Conservation (phyloP, 2,113 vertebrate species). For the Anser brachyrhynchus region DNA sequence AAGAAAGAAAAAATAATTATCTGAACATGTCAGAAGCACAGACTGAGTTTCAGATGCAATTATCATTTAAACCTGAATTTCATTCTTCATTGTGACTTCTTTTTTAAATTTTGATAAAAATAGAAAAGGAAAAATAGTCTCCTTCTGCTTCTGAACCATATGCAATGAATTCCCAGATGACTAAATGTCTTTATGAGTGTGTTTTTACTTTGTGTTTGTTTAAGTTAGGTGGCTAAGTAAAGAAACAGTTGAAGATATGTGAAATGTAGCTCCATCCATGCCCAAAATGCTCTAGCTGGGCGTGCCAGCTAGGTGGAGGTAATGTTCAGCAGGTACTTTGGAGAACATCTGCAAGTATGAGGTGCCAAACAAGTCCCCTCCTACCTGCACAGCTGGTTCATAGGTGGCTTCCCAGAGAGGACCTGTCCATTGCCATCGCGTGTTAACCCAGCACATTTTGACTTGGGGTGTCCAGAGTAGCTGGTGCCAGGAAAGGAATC, state of each 20-base stretch:
- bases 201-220: neutral
- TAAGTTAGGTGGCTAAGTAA: neutral
- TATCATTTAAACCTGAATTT: neutral
- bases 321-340: neutral
- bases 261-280: neutral
- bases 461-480: neutral
- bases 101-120: neutral
- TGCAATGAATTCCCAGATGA: neutral
- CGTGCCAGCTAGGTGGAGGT: neutral
- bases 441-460: neutral
- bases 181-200: neutral
- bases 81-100: neutral
- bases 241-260: fast-evolving
- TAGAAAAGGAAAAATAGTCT: neutral
- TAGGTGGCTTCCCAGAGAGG: neutral
- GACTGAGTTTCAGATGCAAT: neutral
- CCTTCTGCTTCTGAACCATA: neutral
- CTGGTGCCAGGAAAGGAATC: neutral
- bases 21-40: neutral
- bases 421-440: fast-evolving
- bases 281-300: neutral
- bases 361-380: neutral
- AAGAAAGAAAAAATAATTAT: neutral
- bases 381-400: neutral
- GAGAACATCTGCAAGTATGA: neutral